Evolutionary conservation across 2,113 vertebrate genomes (phyloP), one percentile per base, ranked within the genome.

Genomic region (Oriolus oriolus): DNA sequence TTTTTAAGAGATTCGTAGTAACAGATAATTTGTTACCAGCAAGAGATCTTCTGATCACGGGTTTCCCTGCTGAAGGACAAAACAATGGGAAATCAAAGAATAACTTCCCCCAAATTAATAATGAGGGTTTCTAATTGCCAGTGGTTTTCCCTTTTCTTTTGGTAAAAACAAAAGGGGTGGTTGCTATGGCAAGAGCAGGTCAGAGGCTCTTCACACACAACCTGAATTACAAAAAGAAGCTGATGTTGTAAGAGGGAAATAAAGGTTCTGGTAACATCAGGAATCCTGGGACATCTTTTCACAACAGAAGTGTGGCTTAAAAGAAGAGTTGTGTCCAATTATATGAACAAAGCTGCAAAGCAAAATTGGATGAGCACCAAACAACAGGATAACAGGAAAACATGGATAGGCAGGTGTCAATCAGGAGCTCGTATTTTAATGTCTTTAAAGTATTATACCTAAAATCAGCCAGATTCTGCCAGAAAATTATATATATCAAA

Each of bases 181-280:
- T 92, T 95, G 85, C 85, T 80, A 90, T 77, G 63, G 90, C 59
- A 94, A 80, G 76, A 88, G 63, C 30, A 90, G 83, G 88, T 39
- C 75, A 35, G 57, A 71, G 45, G 33, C 50, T 92, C 75, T 42
- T 85, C 59, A 88, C 44, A 28, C 18, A 42, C 71, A 69, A 52
- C 59, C 31, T 16, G 18, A 85, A 92, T 61, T 49, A 83, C 39
- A 76, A 73, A 69, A 60, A 39, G n/a, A 65, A 85, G 75, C 13
- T 80, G 61, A 57, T 24, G 30, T 21, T 85, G 2, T 26, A 42
- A 80, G 57, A 83, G 31, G 35, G 77, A 79, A 92, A 88, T 61
- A 57, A 85, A 85, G 9, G 53, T 66, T 82, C 44, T 49, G 44
- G 53, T 17, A 79, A 44, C 37, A 73, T 65, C 44, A 27, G 5